Evolutionary conservation across 1,140 invertebrate species (phyloP).

Genomic region (Drosophila kanapiae): DNA sequence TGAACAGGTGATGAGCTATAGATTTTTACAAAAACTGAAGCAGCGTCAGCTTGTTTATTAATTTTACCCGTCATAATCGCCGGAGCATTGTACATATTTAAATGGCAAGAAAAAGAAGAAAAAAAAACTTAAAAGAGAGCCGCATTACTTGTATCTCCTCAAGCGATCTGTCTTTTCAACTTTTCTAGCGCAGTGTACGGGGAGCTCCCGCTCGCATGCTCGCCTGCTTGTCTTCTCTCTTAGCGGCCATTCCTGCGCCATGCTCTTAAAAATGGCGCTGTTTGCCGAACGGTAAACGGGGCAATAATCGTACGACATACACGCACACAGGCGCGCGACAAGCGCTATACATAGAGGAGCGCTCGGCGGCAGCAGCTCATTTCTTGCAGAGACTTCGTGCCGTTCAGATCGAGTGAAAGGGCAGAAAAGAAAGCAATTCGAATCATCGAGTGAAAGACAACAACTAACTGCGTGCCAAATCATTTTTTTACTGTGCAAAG

Average conservation of each 20-base stretch:
- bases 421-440: slow-evolving; percentile 21
- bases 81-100: slow-evolving; percentile 9
- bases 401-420: slow-evolving; percentile 53
- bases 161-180: slow-evolving; percentile 2
- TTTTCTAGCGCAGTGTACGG: slow-evolving; percentile 24
- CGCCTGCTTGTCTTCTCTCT: slow-evolving; percentile 18
- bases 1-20: slow-evolving; percentile 15
- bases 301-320: slow-evolving; percentile 9
- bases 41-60: slow-evolving; percentile 6
- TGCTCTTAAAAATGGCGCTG: slow-evolving; percentile 62
- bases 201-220: slow-evolving; percentile 10
- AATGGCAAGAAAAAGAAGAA: slow-evolving; percentile 2
- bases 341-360: slow-evolving; percentile 64
- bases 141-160: background rate
- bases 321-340: slow-evolving; percentile 1
- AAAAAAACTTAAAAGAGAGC: background rate
- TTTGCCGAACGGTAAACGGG: slow-evolving; percentile 47
- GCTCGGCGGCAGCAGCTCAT: slow-evolving; percentile 58
- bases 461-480: background rate
- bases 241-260: slow-evolving; percentile 27
- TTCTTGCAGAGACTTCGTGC: slow-evolving; percentile 73
- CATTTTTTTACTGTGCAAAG: slow-evolving; percentile 48
- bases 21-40: slow-evolving; percentile 1
- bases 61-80: background rate
- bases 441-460: slow-evolving; percentile 4